Conservation (phyloP, 1,140 invertebrate species). For the Drosophila yakuba region DNA sequence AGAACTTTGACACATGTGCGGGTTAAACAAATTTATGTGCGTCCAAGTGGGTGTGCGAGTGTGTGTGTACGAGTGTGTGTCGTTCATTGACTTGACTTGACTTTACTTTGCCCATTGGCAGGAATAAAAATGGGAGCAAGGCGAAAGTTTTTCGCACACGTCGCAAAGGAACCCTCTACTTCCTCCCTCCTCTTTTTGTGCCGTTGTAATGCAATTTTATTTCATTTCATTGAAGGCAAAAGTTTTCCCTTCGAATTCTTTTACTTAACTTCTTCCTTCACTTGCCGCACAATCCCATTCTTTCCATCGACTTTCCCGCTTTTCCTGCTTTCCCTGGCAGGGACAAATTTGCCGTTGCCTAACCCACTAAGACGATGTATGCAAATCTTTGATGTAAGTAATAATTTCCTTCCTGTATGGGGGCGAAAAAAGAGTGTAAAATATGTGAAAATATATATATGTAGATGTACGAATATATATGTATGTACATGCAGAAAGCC, state of each 20-base stretch:
- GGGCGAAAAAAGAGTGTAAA: slow-evolving; percentile 10
- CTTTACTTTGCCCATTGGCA: slow-evolving; percentile 66
- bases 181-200: slow-evolving; percentile 24
- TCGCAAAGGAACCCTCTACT: slow-evolving; percentile 34
- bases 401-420: slow-evolving; percentile 75
- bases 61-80: slow-evolving; percentile 22
- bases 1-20: slow-evolving; percentile 80
- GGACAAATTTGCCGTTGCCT: slow-evolving; percentile 45
- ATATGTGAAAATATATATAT: neutral
- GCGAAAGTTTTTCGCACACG: slow-evolving; percentile 75
- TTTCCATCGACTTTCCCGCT: neutral
- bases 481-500: slow-evolving; percentile 5
- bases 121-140: slow-evolving; percentile 62
- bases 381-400: slow-evolving; percentile 82
- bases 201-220: slow-evolving; percentile 83
- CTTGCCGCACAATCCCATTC: slow-evolving; percentile 43
- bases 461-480: too few relatives aligned
- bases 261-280: slow-evolving; percentile 71
- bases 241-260: slow-evolving; percentile 77
- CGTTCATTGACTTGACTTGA: slow-evolving; percentile 78
- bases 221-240: slow-evolving; percentile 83
- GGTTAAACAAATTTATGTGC: slow-evolving; percentile 78
- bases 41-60: slow-evolving; percentile 26
- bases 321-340: slow-evolving; percentile 1
- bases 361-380: slow-evolving; percentile 68